phyloP scores from a whole-genome alignment of 1,140 invertebrate genomes.

The Holotrichia oblita region DNA sequence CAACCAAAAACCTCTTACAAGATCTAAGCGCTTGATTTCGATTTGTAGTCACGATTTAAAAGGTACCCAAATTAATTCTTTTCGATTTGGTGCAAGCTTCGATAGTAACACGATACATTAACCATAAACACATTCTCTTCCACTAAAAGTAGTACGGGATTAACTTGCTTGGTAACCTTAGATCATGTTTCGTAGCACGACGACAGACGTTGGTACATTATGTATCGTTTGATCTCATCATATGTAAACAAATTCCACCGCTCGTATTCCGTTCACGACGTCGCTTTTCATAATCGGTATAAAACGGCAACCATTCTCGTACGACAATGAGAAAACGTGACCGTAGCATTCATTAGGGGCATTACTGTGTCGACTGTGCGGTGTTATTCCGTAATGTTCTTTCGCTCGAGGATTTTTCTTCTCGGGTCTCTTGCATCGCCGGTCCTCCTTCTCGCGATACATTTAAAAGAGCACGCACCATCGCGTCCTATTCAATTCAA shows the following conservation, averaged over 20 bases:
- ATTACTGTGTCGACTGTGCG: neutral
- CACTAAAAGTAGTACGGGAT: no score
- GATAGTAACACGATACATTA: no score
- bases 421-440: no score
- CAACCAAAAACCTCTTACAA: no score
- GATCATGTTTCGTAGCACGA: neutral
- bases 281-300: conserved; percentile 31
- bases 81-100: no score
- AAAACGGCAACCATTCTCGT: conserved; percentile 9
- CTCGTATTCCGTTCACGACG: conserved; percentile 25
- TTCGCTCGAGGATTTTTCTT: neutral
- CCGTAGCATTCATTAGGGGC: conserved; percentile 16
- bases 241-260: conserved; percentile 30
- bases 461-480: conserved; percentile 24
- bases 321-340: conserved; percentile 17
- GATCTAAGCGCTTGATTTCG: no score
- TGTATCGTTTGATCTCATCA: conserved; percentile 9
- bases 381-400: conserved; percentile 23
- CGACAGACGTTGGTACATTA: neutral
- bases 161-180: no score
- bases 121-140: no score
- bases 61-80: no score
- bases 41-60: no score
- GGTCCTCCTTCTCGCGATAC: neutral
- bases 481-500: conserved; percentile 33